Conservation (phyloP, 2,113 vertebrate genomes). For the Phalacrocorax aristotelis region DNA sequence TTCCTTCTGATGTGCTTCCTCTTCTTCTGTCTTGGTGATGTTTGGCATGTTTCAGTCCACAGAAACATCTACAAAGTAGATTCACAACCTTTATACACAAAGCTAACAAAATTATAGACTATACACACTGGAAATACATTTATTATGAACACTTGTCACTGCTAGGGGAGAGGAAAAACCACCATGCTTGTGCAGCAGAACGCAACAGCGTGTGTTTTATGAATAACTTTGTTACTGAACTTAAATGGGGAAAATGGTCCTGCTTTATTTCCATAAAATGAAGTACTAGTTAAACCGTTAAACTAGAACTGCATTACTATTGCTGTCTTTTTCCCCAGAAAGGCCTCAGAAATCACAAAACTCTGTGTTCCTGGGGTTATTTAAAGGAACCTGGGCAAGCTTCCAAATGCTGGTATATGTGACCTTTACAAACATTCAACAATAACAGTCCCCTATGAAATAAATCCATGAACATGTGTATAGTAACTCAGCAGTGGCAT, state of each 20-base stretch:
- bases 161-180: background rate
- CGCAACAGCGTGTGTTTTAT: background rate
- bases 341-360: conserved; percentile 5
- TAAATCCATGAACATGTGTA: conserved; percentile 27
- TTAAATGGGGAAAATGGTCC: background rate
- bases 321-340: background rate
- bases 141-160: conserved; percentile 10
- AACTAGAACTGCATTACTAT: background rate
- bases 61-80: background rate
- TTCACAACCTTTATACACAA: background rate
- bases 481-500: background rate
- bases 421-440: conserved; percentile 47
- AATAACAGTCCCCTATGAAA: conserved; percentile 3
- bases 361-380: background rate
- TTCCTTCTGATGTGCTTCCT: background rate
- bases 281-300: background rate
- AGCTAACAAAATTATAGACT: background rate
- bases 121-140: background rate
- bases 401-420: conserved; percentile 54
- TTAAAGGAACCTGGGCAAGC: conserved; percentile 52
- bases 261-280: conserved; percentile 15
- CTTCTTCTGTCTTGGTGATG: background rate
- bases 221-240: background rate
- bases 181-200: background rate
- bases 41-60: background rate